phyloP scores from a whole-genome alignment of 2,797 vertebrate species.

The Halcyon smyrnensis region DNA sequence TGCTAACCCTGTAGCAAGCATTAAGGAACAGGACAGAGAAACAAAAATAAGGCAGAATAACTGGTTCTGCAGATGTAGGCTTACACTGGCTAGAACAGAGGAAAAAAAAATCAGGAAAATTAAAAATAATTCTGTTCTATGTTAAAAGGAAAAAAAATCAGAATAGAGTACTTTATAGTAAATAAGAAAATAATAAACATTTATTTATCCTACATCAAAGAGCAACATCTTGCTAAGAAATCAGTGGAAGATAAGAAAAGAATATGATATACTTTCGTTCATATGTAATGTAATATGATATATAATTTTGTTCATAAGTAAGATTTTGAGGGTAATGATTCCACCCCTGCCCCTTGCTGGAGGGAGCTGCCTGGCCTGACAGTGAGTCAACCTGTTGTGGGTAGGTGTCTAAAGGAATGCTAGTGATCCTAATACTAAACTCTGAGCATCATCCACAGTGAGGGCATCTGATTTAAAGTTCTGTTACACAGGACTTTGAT shows the following conservation, averaged over 20 bases:
- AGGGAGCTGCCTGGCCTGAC: fast-evolving
- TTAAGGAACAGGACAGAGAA: not conserved
- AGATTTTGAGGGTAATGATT: not conserved
- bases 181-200: not conserved
- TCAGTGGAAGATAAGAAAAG: not conserved
- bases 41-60: not conserved
- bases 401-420: not conserved
- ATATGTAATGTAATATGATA: too few relatives aligned
- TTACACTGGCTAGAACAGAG: not conserved
- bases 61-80: not conserved
- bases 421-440: not conserved
- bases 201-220: not conserved
- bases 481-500: not conserved
- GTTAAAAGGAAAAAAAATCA: not conserved
- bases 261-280: too few relatives aligned
- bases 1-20: not conserved
- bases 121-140: not conserved
- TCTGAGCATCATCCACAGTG: not conserved
- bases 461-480: not conserved
- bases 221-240: not conserved
- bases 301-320: not conserved
- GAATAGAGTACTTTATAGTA: not conserved
- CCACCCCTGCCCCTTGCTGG: fast-evolving
- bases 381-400: not conserved
- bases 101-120: not conserved